Evolutionary conservation across 2,113 vertebrate species (phyloP), one percentile per base, ranked within the genome.

Genomic region (Lipotes vexillifer): DNA sequence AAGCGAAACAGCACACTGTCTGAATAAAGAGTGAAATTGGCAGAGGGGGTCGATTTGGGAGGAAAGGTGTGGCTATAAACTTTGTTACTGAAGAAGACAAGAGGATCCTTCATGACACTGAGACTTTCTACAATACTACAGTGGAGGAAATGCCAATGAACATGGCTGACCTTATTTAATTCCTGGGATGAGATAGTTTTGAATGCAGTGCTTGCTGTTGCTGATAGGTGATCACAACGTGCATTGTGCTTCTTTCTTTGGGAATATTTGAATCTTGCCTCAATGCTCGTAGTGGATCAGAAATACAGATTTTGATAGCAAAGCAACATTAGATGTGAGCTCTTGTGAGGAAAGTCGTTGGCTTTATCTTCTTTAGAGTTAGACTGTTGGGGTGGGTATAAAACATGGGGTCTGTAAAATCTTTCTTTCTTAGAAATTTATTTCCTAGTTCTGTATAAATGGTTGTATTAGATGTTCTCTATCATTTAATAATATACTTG

Each of bases 131-230:
- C 99, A 99, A 99, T 98, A 99, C 99, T 96, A 99, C 99, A 81
- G 99, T 99, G 98, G 99, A 99, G 98, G 99, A 99, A 98, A 99
- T 99, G 99, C 99, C 99, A 6, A 99, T 99, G 99, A 99, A 99
- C 98, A 99, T 99, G 98, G 99, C 99, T 36, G 99, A 99, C 98
- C 99, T 99, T 98, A 99, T 99, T 99, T 99, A 99, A 99, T 98
- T 98, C 98, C 98, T 98, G 98, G 98, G 97, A 98, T 97, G 99
- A 99, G 99, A 98, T 98, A 97, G 98, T 98, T 97, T 97, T 98
- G 97, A 98, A 99, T 98, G 99, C 99, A 97, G 99, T 99, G 99
- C 99, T 99, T 98, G 99, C 99, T 99, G 99, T 99, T 99, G 99
- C 98, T 99, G 99, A 99, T 99, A 98, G 99, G 99, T 99, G 98